Evolutionary conservation across 2,888 invertebrate genomes (phyloP).

Genomic region (Spodoptera littoralis): DNA sequence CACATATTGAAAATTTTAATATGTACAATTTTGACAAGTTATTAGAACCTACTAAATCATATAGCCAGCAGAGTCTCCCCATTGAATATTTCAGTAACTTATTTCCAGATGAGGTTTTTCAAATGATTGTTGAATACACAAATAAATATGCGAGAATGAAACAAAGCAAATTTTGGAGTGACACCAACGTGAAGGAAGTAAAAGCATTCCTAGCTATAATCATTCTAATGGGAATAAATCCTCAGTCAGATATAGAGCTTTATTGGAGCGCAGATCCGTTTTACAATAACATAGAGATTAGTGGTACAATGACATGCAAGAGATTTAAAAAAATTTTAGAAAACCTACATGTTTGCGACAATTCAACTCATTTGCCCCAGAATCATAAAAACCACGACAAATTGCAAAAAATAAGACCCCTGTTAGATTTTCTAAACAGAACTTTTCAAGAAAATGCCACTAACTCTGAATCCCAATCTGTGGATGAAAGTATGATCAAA

Average conservation of each 20-base stretch:
- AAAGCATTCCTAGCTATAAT: too few relatives aligned
- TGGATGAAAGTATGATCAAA: slow-evolving; percentile 45
- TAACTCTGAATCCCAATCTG: slow-evolving; percentile 27
- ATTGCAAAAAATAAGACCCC: slow-evolving; percentile 38
- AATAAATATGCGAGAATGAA: slow-evolving; percentile 29
- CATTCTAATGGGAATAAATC: too few relatives aligned
- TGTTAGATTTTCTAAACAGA: slow-evolving; percentile 18
- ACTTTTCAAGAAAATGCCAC: slow-evolving; percentile 27
- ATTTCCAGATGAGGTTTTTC: slow-evolving; percentile 32
- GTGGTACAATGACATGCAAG: slow-evolving; percentile 34
- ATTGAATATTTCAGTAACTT: slow-evolving; percentile 38
- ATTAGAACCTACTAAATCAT: slow-evolving; percentile 30
- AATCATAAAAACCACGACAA: slow-evolving; percentile 36
- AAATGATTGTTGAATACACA: slow-evolving; percentile 17
- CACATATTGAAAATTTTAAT: slow-evolving; percentile 23
- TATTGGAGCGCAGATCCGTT: slow-evolving; percentile 35
- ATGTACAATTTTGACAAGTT: slow-evolving; percentile 19
- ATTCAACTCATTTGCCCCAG: slow-evolving; percentile 28
- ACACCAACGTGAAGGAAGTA: slow-evolving; percentile 24
- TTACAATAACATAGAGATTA: slow-evolving; percentile 29
- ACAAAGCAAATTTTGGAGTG: slow-evolving; percentile 32
- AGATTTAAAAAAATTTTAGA: slow-evolving; percentile 24
- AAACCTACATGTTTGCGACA: slow-evolving; percentile 34
- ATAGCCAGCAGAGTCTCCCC: slow-evolving; percentile 24
- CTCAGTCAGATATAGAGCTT: slow-evolving; percentile 25